A percentile compares a stretch with the other conserved stretches of the same genome.
Conservation (phyloP, 2,797 vertebrate genomes). For the Lophura swinhoii region DNA sequence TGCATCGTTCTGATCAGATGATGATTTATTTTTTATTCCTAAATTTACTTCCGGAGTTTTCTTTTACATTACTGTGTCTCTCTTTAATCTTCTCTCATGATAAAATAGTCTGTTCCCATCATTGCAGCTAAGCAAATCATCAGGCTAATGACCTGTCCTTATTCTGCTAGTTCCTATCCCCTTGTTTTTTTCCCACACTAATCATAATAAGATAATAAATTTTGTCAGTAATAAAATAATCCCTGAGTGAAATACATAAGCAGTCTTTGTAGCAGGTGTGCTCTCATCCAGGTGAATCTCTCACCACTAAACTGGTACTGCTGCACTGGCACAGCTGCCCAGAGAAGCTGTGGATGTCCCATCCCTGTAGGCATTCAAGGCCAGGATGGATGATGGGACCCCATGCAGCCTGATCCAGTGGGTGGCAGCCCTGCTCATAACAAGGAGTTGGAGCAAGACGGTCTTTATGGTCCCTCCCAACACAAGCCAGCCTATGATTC, state of each 20-base stretch:
- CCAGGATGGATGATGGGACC: background rate
- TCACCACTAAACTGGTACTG: background rate
- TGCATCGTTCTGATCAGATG: background rate
- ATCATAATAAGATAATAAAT: background rate
- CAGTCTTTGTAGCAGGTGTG: background rate
- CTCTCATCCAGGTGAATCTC: background rate
- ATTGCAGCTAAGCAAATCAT: background rate
- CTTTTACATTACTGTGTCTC: slow-evolving; percentile 30
- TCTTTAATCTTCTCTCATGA: slow-evolving; percentile 47
- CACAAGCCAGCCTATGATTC: background rate
- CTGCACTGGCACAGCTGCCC: background rate
- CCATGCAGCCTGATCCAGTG: too few species aligned
- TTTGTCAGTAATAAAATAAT: background rate
- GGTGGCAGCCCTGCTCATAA: too few species aligned
- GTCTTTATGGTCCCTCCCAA: background rate
- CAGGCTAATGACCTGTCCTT: slow-evolving; percentile 9
- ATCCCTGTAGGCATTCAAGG: background rate
- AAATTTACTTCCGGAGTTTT: slow-evolving; percentile 14
- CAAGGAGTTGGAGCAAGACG: background rate
- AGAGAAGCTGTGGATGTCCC: background rate
- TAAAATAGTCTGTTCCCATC: slow-evolving; percentile 36
- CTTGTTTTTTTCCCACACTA: slow-evolving; percentile 36
- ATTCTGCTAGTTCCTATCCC: background rate
- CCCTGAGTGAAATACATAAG: background rate
- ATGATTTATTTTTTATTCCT: slow-evolving; percentile 55